Evolutionary conservation across 2,113 vertebrate species (phyloP).

Genomic region (Epinephelus fuscoguttatus): DNA sequence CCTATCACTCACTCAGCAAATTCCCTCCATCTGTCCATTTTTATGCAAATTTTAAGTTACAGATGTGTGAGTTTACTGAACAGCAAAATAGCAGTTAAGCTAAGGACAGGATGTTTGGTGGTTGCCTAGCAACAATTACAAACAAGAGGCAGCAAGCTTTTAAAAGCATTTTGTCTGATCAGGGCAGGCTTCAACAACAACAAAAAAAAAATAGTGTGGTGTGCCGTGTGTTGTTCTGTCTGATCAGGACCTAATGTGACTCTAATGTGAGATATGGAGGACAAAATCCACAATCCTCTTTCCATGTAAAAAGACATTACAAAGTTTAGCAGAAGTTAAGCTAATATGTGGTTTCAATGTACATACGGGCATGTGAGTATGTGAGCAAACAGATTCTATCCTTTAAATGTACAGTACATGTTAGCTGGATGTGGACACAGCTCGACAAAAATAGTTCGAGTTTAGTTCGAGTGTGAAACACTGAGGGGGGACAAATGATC

Average conservation of each 20-base stretch:
- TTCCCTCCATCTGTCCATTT: no score
- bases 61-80: no score
- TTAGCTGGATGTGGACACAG: conserved; percentile 14
- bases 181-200: no score
- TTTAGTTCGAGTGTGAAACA: conserved; percentile 21
- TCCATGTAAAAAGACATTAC: neutral
- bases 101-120: no score
- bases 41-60: no score
- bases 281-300: neutral
- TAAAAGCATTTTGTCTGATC: no score
- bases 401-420: neutral
- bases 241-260: neutral
- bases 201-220: no score
- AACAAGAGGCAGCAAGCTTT: no score
- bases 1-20: no score
- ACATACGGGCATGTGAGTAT: neutral
- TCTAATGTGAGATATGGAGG: neutral
- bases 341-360: neutral
- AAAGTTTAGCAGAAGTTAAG: neutral
- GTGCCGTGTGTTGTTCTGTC: no score
- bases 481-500: conserved; percentile 20
- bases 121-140: no score
- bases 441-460: conserved; percentile 2
- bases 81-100: no score
- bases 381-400: neutral